These are phyloP conservation scores for Isichthys henryi DNA, from an alignment of 2,113 vertebrate species.

Conservation along the genomic window DNA sequence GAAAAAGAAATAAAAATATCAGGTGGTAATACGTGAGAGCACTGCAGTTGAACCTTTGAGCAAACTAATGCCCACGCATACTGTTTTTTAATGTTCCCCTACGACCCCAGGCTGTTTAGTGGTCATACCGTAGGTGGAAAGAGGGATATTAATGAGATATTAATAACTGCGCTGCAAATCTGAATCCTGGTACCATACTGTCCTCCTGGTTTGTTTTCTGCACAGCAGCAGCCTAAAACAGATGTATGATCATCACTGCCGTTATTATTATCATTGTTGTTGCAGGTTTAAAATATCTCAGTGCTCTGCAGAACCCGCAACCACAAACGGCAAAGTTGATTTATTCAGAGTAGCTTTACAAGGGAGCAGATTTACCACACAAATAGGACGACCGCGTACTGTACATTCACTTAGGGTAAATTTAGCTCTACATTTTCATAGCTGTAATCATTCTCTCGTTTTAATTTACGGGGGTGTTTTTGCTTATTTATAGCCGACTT, in stretches of 20 bases:
- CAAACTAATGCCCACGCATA: not conserved
- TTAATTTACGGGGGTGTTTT: not conserved
- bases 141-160: not conserved
- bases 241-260: not conserved
- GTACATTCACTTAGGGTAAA: not conserved
- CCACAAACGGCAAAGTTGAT: not conserved
- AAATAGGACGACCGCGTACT: not conserved
- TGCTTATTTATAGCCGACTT: not conserved
- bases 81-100: not conserved
- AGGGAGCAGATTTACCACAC: not conserved
- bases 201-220: not conserved
- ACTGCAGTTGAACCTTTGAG: not conserved
- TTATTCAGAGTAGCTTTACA: not conserved
- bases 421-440: not conserved
- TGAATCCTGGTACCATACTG: not conserved
- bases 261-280: not conserved
- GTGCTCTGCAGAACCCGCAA: not conserved
- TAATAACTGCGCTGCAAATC: not conserved
- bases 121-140: not conserved
- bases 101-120: not conserved
- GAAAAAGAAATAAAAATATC: not conserved
- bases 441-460: not conserved
- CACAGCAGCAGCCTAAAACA: not conserved
- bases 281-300: not conserved
- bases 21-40: not conserved